A percentile compares a stretch with the other conserved stretches of the same genome.
Conservation (phyloP, 2,113 vertebrate species). For the Melanerpes aurifrons region DNA sequence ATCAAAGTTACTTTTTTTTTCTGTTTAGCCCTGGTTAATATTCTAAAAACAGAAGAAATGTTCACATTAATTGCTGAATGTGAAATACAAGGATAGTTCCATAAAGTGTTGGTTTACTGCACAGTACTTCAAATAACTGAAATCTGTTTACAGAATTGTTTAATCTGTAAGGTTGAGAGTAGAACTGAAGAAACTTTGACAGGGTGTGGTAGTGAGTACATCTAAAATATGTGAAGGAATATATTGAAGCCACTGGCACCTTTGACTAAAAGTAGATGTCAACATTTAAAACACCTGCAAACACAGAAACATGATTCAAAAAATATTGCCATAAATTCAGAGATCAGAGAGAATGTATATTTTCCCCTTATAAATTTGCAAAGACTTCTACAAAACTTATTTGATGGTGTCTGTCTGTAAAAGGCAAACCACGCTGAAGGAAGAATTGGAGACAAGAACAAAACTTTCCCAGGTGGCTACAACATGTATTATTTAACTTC, state of each 20-base stretch:
- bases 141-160: not conserved
- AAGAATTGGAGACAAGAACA: slow-evolving; percentile 21
- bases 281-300: not conserved
- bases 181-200: not conserved
- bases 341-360: not conserved
- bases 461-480: slow-evolving; percentile 61
- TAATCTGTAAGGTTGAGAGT: not conserved
- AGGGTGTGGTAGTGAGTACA: not conserved
- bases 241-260: not conserved
- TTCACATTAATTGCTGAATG: not conserved
- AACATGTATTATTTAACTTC: slow-evolving; percentile 59
- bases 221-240: not conserved
- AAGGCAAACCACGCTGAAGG: not conserved
- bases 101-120: not conserved
- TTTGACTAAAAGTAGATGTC: slow-evolving; percentile 1
- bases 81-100: not conserved
- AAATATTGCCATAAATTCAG: not conserved
- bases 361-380: not conserved
- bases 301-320: not conserved
- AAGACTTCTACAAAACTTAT: not conserved
- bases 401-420: not conserved
- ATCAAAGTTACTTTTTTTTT: not conserved
- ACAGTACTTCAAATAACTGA: not conserved
- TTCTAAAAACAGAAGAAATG: not conserved
- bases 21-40: not conserved